Evolutionary conservation across 2,888 invertebrate genomes (phyloP), one percentile per base, ranked within the genome.

Genomic region (Margaritifera margaritifera): DNA sequence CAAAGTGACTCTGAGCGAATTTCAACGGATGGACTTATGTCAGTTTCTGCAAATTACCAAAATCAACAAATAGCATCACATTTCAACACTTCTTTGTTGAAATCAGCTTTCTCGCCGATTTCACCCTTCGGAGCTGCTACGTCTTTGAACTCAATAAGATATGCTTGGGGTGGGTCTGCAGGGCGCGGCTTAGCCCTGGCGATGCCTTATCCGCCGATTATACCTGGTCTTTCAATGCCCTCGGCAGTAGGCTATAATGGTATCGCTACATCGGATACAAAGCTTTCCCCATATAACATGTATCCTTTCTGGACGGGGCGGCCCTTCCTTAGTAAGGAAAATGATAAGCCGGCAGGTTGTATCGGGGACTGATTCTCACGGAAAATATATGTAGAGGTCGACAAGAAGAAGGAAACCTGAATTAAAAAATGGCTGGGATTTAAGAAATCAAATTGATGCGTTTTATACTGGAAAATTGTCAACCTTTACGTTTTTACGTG

Each of bases 61-160:
- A 56, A 56, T 24, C 22, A 25, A 15, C 78, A 80, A 62, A 62
- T 80, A 27, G 63, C 70, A 20, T 71, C 79, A 8, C 61, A 77
- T 11, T 68, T 83, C 19, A 76, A 77, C 8, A 74, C 74, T 31
- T 67, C 80, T 24, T 74, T 79, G 25, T 79, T 86, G 66, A 87
- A 88, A 74, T 88, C 87, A 22, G 88, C 88, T 52, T 88, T 88
- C 74, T 88, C 88, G 11, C 88, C 88, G 0, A 86, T 87, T 66
- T 79, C 81, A 22, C 66, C 81, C 18, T 75, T 84, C 25, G 80
- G 81, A 24, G 81, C 80, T n/a, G 83, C 84, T 1, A 84, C 81
- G 42, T 72, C 80, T 25, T 69, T 86, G 53, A 83, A 81, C 75
- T 80, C 85, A 8, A 80, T 86, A 68, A 75, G 86, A n/a, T 85